Evolutionary conservation across 2,888 invertebrate species (phyloP), one percentile per base, ranked within the genome.

Genomic region (Mesorhabditis belari): DNA sequence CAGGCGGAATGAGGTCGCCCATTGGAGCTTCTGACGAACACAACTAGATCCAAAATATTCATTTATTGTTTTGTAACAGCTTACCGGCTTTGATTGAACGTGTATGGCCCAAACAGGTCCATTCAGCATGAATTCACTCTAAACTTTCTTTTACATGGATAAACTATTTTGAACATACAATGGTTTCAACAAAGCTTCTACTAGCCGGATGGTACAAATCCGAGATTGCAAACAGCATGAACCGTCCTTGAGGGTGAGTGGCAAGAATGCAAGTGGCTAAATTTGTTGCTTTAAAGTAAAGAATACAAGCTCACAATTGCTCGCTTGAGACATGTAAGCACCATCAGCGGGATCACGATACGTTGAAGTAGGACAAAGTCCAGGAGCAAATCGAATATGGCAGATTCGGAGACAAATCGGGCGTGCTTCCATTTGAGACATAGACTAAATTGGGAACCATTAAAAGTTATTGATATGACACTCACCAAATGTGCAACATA

Each of bases 351-450:
- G 66, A n/a, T 66, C 62, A 9, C 69, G 66, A 44, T 70, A 71
- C 25, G 88, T 87, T n/a, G 91, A 88, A 79, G 89, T 90, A 4
- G 92, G 91, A 17, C 91, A 89, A 83, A 91, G 93, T 4, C 95
- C 95, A 5, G 95, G 94, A 19, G 96, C 95, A 56, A 95, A 85
- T 53, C 96, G 86, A 2, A 95, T 90, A 81, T 96, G 96, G 28
- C 91, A 85, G 62, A 96, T 82, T 49, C 87, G 85, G 4, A 90
- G 83, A 17, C 87, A 86, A 65, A 86, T 86, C 0, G 89, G 88
- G 56, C 86, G 71, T 6, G 70, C 65, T 19, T 74, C 70, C 1
- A 68, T 63, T 61, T 76, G 72, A 21, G 66, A 54, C 2, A 67
- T 44, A 50, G 57, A 58, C 66, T 66, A 58, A 49, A 60, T 57